These are phyloP conservation scores for Plagodis dolabraria DNA, from an alignment of 2,888 invertebrate genomes.

Conservation along the genomic window DNA sequence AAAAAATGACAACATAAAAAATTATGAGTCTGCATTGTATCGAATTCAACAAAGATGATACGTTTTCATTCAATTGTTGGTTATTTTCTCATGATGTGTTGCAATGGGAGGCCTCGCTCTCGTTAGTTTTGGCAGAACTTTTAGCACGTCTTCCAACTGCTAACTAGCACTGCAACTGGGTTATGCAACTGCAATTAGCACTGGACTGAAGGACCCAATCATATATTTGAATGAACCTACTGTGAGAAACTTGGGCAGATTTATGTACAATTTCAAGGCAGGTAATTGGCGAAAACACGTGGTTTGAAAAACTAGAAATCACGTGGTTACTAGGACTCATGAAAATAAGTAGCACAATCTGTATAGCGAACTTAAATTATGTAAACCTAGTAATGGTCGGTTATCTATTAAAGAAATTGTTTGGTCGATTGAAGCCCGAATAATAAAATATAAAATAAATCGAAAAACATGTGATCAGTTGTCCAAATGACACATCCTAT, in stretches of 20 bases:
- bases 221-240: neutral
- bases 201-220: slow-evolving; percentile 13
- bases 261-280: no score
- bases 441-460: no score
- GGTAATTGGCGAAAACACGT: no score
- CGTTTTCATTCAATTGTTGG: slow-evolving; percentile 61
- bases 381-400: no score
- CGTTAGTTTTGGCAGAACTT: slow-evolving; percentile 64
- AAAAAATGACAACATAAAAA: slow-evolving; percentile 11
- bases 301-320: neutral
- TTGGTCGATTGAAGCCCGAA: no score
- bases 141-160: slow-evolving; percentile 65
- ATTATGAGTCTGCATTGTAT: slow-evolving; percentile 32
- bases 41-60: slow-evolving; percentile 40
- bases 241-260: neutral
- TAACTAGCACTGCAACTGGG: slow-evolving; percentile 56
- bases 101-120: slow-evolving; percentile 74
- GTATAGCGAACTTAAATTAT: no score
- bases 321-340: no score
- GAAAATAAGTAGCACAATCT: no score
- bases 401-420: no score
- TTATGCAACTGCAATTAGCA: slow-evolving; percentile 59
- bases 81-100: slow-evolving; percentile 67
- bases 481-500: no score
- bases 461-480: no score